Percentiles rank a stretch among this genome's conserved stretches.
phyloP scores from a whole-genome alignment of 1,140 invertebrate genomes.

The Agraylea sexmaculata region DNA sequence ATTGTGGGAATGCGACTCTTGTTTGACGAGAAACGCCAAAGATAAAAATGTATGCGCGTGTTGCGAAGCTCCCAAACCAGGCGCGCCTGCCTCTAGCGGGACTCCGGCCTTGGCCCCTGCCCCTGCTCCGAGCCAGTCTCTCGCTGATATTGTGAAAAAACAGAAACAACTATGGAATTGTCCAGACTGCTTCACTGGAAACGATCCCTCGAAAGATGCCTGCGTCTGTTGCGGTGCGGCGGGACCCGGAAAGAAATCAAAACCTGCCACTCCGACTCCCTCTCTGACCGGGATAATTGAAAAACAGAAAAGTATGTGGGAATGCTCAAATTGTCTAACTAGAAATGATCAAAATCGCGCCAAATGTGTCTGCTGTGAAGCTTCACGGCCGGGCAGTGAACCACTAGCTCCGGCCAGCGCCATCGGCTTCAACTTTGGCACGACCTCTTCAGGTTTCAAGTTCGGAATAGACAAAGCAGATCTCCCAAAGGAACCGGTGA shows the following conservation, averaged over 20 bases:
- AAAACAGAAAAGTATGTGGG: conserved; percentile 43
- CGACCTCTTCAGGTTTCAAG: conserved; percentile 11
- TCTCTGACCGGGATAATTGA: conserved; percentile 26
- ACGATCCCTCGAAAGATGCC: conserved; percentile 37
- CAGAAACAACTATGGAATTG: conserved; percentile 46
- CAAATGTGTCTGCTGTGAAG: conserved; percentile 59
- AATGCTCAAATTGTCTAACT: conserved; percentile 54
- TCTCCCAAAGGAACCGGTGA: not conserved
- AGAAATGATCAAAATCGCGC: conserved; percentile 42
- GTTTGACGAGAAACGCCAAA: conserved; percentile 51
- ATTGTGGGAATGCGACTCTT: conserved; percentile 54
- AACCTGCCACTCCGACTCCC: conserved; percentile 18
- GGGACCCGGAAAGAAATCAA: conserved; percentile 31
- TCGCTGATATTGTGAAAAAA: conserved; percentile 35
- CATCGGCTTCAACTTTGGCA: conserved; percentile 19
- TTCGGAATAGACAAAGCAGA: conserved; percentile 19
- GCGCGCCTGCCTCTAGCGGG: conserved; percentile 14
- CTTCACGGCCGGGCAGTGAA: conserved; percentile 42
- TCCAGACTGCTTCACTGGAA: conserved; percentile 46
- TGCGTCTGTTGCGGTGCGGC: conserved; percentile 44
- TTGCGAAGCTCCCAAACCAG: conserved; percentile 45
- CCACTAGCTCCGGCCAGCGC: conserved; percentile 21
- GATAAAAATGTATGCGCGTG: conserved; percentile 47
- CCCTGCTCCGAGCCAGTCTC: conserved; percentile 14
- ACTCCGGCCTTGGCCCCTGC: conserved; percentile 6